Percentiles rank a stretch among this genome's conserved stretches.
phyloP scores from a whole-genome alignment of 2,113 vertebrate genomes.

The Triplophysa dalaica region DNA sequence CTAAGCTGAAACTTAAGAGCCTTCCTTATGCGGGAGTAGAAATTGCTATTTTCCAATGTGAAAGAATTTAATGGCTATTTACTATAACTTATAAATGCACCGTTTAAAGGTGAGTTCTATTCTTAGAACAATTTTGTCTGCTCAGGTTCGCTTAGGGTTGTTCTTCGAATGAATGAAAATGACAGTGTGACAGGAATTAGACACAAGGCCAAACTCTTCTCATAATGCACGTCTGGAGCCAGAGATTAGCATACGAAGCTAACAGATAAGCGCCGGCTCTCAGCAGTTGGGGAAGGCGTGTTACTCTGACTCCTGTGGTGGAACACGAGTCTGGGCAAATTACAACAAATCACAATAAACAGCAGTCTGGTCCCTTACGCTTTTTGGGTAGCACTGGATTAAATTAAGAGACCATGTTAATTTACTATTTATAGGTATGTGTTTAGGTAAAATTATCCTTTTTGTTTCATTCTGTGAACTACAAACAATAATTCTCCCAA shows the following conservation, averaged over 20 bases:
- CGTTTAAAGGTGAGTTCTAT: neutral
- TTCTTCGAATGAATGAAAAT: constrained; percentile 19
- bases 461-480: too few species aligned
- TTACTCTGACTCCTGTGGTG: constrained; percentile 1
- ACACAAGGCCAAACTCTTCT: constrained; percentile 17
- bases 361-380: constrained; percentile 16
- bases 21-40: too few species aligned
- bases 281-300: constrained; percentile 13
- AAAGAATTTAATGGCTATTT: neutral
- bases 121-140: constrained; percentile 6
- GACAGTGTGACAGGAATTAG: constrained; percentile 15
- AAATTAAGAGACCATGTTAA: too few species aligned
- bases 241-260: constrained; percentile 19
- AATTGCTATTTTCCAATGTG: neutral
- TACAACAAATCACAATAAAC: neutral
- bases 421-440: too few species aligned
- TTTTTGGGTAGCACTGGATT: neutral
- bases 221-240: constrained; percentile 10
- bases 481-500: too few species aligned
- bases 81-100: neutral
- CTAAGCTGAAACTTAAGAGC: too few species aligned
- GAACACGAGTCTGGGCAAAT: constrained; percentile 28
- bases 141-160: neutral
- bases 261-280: constrained; percentile 23
- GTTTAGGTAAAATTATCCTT: too few species aligned